These are phyloP conservation scores for Chelonia mydas DNA, from an alignment of 2,797 vertebrate genomes.

Conservation along the genomic window DNA sequence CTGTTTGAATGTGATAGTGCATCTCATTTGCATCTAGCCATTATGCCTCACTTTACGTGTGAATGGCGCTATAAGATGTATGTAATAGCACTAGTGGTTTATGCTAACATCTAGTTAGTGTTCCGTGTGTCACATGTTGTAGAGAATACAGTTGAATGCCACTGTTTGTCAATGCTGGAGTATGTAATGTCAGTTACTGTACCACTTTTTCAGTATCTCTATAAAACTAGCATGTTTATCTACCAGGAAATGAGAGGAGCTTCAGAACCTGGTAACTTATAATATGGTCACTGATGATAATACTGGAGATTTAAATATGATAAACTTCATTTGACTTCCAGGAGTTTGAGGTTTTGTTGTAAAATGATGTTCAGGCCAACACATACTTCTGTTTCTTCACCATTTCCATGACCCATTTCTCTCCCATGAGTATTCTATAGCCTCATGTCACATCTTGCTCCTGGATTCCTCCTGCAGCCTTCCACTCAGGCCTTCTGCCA, in stretches of 20 bases:
- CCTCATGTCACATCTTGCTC: no score
- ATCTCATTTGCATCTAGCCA: background rate
- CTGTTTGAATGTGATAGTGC: background rate
- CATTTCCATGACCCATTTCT: background rate
- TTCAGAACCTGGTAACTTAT: background rate
- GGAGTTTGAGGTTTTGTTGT: background rate
- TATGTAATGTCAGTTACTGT: background rate
- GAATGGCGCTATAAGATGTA: background rate
- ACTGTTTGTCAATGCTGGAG: rapidly evolving
- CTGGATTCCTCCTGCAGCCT: no score
- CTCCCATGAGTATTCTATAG: no score
- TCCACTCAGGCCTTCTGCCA: no score
- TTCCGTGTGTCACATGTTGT: background rate
- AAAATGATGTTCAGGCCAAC: slow-evolving; percentile 19
- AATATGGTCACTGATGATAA: background rate
- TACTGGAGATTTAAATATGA: slow-evolving; percentile 22
- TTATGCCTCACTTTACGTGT: background rate
- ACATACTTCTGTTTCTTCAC: slow-evolving; percentile 29
- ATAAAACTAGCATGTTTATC: background rate
- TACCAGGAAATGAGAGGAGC: background rate
- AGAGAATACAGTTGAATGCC: background rate
- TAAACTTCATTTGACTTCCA: slow-evolving; percentile 8
- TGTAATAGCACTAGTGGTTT: background rate
- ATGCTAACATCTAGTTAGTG: background rate
- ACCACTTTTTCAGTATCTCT: background rate